These are phyloP conservation scores for Ceratosolen fusciceps DNA, from an alignment of 1,140 invertebrate species.

Conservation along the genomic window DNA sequence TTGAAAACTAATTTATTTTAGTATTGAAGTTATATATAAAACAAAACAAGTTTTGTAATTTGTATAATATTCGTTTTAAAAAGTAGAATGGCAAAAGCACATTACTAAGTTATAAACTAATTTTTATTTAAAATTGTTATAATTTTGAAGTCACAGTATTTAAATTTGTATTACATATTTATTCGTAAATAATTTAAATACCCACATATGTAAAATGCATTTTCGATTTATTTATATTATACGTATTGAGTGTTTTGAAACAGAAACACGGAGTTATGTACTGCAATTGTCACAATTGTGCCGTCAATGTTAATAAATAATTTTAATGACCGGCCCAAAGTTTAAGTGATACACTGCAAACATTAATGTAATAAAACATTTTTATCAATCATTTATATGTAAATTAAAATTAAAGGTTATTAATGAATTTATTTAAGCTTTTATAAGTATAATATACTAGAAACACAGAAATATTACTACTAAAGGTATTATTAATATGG, in stretches of 20 bases:
- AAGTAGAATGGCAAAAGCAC: not conserved
- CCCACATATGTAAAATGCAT: not conserved
- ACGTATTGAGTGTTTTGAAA: not conserved
- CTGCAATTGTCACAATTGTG: not conserved
- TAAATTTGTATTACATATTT: not conserved
- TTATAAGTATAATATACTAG: not conserved
- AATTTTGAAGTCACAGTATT: not conserved
- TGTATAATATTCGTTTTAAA: not conserved
- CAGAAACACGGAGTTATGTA: not conserved
- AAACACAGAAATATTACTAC: constrained; percentile 3
- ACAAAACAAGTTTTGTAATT: not conserved
- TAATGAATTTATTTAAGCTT: constrained; percentile 10
- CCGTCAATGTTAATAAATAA: not conserved
- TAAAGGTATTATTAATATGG: constrained; percentile 16
- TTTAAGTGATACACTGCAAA: not conserved
- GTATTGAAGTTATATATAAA: not conserved
- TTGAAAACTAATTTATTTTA: constrained; percentile 3
- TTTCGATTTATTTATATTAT: not conserved
- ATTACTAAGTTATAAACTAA: not conserved
- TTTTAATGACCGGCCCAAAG: not conserved
- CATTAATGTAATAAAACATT: not conserved
- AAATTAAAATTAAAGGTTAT: constrained; percentile 2
- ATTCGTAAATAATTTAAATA: not conserved
- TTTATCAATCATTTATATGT: not conserved
- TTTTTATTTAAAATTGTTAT: not conserved